Base-by-base conservation (phyloP, 2,888 invertebrate genomes). In the Apantesis nais region DNA sequence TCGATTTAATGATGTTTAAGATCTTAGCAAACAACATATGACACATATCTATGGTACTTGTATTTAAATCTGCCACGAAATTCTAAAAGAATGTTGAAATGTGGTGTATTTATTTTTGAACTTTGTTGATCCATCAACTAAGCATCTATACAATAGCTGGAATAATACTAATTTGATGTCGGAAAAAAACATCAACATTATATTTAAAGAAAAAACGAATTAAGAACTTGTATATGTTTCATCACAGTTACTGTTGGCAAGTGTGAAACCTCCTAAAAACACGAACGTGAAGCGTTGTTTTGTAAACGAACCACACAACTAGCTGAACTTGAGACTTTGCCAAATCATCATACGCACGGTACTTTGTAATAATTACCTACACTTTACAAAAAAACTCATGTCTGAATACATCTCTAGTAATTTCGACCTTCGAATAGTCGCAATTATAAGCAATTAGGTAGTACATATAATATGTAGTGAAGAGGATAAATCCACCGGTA, bases 391-490 rank as follows among this genome's bases (percentile, higher is more conserved):
- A 77, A 78, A 76, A 66, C 19, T 14, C 37, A 67, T 31, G 60
- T 70, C 68, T 68, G 63, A 62, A 70, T 72, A 66, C 71, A 65
- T 61, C 74, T 71, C 62, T 67, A 41, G 66, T 58, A 19, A 66
- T 66, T 25, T 78, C 78, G 73, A 75, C 85, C 85, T 87, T 80
- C 80, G 22, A 61, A 68, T 76, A 75, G 78, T 84, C 75, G 78
- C 83, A 83, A 86, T 83, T 83, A 80, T 74, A 81, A 83, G 78
- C 84, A 86, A 86, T 88, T 87, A 84, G 83, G 79, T 68, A 70
- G 71, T 75, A 72, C 78, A 83, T 85, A 83, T 82, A 85, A 75
- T 75, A 72, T 60, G 80, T 85, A 83, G 81, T 85, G 87, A 78
- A 81, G 81, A 80, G 82, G 80, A 86, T 86, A 80, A 85, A 85